Conservation (phyloP, 2,113 vertebrate genomes). For the Pedionomus torquatus region DNA sequence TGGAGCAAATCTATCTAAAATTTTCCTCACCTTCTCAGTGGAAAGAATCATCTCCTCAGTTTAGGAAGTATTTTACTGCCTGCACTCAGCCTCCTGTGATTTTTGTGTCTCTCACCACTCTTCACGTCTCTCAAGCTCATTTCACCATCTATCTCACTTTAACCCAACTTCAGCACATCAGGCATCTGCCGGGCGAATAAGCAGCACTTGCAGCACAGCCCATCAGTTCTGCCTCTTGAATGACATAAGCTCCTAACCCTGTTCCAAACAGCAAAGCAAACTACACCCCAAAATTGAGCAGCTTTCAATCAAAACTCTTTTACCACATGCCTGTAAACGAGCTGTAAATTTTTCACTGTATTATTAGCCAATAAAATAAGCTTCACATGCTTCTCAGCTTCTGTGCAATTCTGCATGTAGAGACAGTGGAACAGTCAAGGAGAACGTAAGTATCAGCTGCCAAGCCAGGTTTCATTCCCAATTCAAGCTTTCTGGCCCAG, state of each 20-base stretch:
- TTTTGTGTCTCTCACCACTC: background rate
- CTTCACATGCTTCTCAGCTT: background rate
- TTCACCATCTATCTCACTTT: background rate
- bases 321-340: background rate
- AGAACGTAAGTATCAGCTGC: background rate
- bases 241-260: background rate
- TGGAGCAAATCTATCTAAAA: background rate
- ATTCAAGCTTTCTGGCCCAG: background rate
- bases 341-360: background rate
- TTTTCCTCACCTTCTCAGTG: background rate
- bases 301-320: background rate
- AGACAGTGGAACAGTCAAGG: background rate
- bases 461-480: background rate
- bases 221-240: background rate
- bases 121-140: background rate
- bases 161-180: background rate
- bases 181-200: background rate
- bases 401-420: background rate
- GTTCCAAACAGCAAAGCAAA: background rate
- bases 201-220: background rate
- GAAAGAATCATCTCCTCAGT: background rate
- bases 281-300: background rate
- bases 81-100: rapidly evolving
- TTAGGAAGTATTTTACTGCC: background rate
- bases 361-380: conserved; percentile 5